Percentiles rank a stretch among this genome's conserved stretches.
Evolutionary conservation across 2,797 vertebrate genomes (phyloP).

Genomic region (Mastacembelus armatus): DNA sequence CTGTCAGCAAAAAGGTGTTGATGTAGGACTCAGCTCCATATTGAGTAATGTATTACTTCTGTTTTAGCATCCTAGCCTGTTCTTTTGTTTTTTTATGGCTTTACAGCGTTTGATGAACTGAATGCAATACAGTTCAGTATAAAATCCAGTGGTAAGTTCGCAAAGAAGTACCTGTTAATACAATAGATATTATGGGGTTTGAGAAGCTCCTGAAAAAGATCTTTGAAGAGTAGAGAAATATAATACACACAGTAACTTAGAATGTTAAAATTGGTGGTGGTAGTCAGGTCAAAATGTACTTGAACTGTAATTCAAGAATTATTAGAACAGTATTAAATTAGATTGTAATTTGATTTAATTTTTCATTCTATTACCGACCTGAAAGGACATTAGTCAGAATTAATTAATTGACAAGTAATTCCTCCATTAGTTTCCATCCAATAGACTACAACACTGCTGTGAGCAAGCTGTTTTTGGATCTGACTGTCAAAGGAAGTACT

Average conservation of each 20-base stretch:
- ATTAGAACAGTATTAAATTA: not conserved
- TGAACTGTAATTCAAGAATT: not conserved
- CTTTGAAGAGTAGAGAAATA: no score
- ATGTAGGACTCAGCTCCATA: slow-evolving; percentile 8
- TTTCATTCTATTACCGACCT: slow-evolving; percentile 35
- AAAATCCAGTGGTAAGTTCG: not conserved
- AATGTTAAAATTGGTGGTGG: not conserved
- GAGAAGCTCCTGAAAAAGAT: not conserved
- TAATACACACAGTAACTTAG: not conserved
- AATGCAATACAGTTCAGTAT: not conserved
- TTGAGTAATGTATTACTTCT: not conserved
- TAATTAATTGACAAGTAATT: slow-evolving; percentile 15
- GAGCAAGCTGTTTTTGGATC: not conserved
- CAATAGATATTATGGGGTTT: not conserved
- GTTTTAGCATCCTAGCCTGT: no score
- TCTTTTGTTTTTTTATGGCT: not conserved
- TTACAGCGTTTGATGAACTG: not conserved
- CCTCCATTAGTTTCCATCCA: not conserved
- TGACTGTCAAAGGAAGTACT: not conserved
- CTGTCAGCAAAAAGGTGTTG: slow-evolving; percentile 11
- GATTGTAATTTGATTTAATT: slow-evolving; percentile 4
- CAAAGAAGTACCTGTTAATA: not conserved
- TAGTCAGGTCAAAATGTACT: not conserved
- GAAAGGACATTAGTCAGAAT: not conserved
- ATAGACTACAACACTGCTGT: not conserved